Evolutionary conservation across 2,888 invertebrate genomes (phyloP).

Genomic region (Hirtodrosophila confusa): DNA sequence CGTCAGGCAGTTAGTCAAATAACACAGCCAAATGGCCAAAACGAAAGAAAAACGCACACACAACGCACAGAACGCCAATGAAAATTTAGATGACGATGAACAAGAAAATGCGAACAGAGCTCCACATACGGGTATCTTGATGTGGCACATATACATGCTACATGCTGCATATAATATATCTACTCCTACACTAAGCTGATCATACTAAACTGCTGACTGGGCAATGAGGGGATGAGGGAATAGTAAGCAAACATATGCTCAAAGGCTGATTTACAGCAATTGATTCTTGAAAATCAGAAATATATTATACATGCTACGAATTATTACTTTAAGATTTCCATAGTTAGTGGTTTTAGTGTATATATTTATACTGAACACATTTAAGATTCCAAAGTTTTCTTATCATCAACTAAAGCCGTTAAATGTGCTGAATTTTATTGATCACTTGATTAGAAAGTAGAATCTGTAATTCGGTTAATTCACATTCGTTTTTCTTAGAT

Average conservation of each 20-base stretch:
- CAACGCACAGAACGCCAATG: slow-evolving; percentile 52
- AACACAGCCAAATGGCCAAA: slow-evolving; percentile 64
- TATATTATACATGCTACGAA: no score
- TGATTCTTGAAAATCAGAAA: no score
- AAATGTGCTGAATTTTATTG: no score
- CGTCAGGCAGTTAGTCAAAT: slow-evolving; percentile 81
- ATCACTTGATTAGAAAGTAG: no score
- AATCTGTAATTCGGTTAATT: no score
- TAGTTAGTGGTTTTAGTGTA: no score
- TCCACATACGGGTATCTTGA: slow-evolving; percentile 1
- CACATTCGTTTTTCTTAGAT: no score
- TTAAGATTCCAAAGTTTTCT: no score
- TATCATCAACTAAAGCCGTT: no score
- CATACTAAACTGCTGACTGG: slow-evolving; percentile 11
- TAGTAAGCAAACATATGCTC: background rate
- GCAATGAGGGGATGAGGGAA: background rate
- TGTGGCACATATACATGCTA: background rate
- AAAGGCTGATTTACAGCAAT: background rate
- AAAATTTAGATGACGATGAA: slow-evolving; percentile 64
- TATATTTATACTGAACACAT: no score
- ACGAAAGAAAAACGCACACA: slow-evolving; percentile 36
- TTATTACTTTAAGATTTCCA: no score
- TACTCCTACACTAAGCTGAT: slow-evolving; percentile 1
- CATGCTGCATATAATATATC: slow-evolving; percentile 13
- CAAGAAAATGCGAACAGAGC: slow-evolving; percentile 39